These are phyloP conservation scores for Neogobius melanostomus DNA, from an alignment of 2,113 vertebrate species.

Conservation along the genomic window DNA sequence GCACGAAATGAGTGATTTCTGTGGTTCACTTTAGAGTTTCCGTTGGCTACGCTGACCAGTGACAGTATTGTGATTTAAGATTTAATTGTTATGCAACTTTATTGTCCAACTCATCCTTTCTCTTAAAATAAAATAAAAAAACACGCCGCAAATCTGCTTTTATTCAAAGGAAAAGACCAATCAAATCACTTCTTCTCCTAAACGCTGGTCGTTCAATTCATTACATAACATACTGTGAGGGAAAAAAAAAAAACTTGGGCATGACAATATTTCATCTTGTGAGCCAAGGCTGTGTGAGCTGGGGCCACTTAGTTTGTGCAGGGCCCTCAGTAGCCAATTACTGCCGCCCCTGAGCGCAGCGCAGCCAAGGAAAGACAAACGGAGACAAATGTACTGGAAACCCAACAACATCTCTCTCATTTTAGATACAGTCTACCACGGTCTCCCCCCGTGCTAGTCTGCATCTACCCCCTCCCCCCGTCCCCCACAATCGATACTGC, in stretches of 20 bases:
- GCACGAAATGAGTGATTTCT: conserved; percentile 45
- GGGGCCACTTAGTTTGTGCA: neutral
- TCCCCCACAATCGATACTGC: neutral
- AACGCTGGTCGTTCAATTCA: too few relatives aligned
- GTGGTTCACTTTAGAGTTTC: conserved; percentile 17
- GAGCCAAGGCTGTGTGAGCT: neutral
- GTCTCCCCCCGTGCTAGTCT: too few relatives aligned
- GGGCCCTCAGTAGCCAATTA: neutral
- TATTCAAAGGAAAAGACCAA: neutral
- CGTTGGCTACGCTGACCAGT: neutral
- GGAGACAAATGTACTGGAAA: neutral
- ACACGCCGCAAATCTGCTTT: neutral
- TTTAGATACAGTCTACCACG: neutral
- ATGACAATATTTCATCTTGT: neutral
- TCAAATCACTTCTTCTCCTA: too few relatives aligned
- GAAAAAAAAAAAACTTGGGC: too few relatives aligned
- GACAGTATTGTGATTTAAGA: neutral
- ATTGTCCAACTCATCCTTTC: neutral
- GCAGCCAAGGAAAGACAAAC: conserved; percentile 3
- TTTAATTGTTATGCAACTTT: neutral
- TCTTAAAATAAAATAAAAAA: neutral
- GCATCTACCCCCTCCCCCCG: too few relatives aligned
- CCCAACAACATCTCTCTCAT: neutral
- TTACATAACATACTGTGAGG: too few relatives aligned
- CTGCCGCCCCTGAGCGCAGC: neutral